Evolutionary conservation across 2,113 vertebrate genomes (phyloP), one percentile per base, ranked within the genome.

Genomic region (Eleginops maclovinus): DNA sequence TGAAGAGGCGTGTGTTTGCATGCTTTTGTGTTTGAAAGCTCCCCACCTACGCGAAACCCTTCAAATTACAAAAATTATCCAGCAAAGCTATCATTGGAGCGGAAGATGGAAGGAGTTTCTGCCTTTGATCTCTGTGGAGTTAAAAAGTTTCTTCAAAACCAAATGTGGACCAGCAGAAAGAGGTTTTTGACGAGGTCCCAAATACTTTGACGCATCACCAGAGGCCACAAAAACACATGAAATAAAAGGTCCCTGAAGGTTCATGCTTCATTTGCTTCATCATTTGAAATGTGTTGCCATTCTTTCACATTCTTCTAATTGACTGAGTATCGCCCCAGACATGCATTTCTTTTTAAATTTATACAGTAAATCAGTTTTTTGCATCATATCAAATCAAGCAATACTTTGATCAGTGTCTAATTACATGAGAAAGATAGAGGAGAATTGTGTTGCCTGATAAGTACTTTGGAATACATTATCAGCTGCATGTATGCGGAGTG

Each of bases 401-500:
- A 86, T 81, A 83, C 90, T 92, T 91, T 92, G 89, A 94, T 92
- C 89, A 93, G 55, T 78, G 62, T 78, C 77, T 92, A 91, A 91
- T 90, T 93, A 88, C 79, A 85, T 67, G 72, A 87, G 82, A 59
- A 60, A 50, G 67, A 71, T 60, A 72, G 71, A 63, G 68, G 70
- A 36, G 56, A 77, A 79, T 72, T 58, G 73, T 78, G 74, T 65
- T 84, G 78, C 75, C 76, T 77, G 76, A 86, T 81, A 87, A 77
- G 78, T 66, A 81, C 70, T 84, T 78, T 72, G 69, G 86, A 90
- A 92, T 83, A 75, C 66, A 84, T 87, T 81, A 90, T 87, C 47
- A 59, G 22, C 47, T 24, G 51, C 77, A 84, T 72, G 72, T 83
- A 89, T 84, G 85, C 82, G 60, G 80, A 53, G 79, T 14, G 47